These are phyloP conservation scores for Netelia inedita DNA, from an alignment of 2,888 invertebrate species.

Conservation along the genomic window DNA sequence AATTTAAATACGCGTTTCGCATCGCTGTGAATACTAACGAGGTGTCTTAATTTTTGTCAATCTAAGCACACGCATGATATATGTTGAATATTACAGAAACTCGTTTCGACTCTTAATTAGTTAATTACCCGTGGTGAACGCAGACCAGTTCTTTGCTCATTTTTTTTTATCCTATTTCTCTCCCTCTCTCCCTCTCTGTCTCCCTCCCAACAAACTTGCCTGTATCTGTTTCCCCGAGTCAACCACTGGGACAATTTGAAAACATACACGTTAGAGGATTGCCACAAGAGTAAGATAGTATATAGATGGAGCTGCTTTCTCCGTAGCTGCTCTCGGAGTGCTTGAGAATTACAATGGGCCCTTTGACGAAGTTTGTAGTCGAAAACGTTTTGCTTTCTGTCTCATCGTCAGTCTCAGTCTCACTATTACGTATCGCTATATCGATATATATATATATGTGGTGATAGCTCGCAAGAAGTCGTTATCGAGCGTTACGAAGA, in stretches of 20 bases:
- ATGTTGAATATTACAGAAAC: background rate
- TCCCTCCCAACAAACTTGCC: background rate
- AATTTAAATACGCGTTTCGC: too few relatives aligned
- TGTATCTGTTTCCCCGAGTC: background rate
- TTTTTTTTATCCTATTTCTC: background rate
- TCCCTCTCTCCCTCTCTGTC: background rate
- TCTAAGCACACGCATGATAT: background rate
- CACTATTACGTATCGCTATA: background rate
- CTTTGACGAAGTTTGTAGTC: slow-evolving; percentile 61
- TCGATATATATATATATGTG: slow-evolving; percentile 7
- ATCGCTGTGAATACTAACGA: too few relatives aligned
- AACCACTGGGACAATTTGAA: background rate
- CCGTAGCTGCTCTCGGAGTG: slow-evolving; percentile 11
- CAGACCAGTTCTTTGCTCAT: slow-evolving; percentile 3
- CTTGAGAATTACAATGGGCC: slow-evolving; percentile 55
- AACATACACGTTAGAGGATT: slow-evolving; percentile 19
- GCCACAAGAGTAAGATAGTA: background rate
- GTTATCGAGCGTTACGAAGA: slow-evolving; percentile 61
- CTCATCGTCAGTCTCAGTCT: background rate
- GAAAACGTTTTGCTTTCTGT: slow-evolving; percentile 15
- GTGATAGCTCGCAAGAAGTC: slow-evolving; percentile 42
- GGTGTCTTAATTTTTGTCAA: background rate
- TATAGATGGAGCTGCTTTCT: slow-evolving; percentile 8
- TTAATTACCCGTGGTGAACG: slow-evolving; percentile 43
- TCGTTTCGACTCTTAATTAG: slow-evolving; percentile 37